These are phyloP conservation scores for Clepsis dumicolana DNA, from an alignment of 2,888 invertebrate genomes.

Conservation along the genomic window DNA sequence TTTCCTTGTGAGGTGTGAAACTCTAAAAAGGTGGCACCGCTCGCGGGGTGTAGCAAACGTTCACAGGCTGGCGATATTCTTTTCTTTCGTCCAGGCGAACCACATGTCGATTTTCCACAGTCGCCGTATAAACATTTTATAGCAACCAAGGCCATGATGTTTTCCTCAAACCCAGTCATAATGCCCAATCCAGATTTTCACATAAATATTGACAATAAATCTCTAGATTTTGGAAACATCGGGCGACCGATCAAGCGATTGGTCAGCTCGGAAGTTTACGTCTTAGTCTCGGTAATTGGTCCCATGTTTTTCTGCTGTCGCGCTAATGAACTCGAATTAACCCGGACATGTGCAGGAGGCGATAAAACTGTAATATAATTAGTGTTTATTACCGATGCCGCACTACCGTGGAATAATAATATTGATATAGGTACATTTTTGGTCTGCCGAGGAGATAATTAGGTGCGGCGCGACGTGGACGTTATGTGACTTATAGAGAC, in stretches of 20 bases:
- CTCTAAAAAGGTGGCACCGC: no score
- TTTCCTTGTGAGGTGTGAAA: no score
- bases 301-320: slow-evolving; percentile 43
- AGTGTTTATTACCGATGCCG: slow-evolving; percentile 7
- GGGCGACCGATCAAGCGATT: slow-evolving; percentile 43
- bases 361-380: slow-evolving; percentile 6
- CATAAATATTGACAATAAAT: slow-evolving; percentile 49
- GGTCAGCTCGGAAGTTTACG: slow-evolving; percentile 62
- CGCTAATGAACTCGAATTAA: slow-evolving; percentile 45
- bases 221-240: slow-evolving; percentile 49
- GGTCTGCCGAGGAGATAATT: not conserved
- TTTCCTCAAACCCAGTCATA: not conserved
- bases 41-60: no score
- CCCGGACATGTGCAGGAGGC: slow-evolving; percentile 26
- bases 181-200: slow-evolving; percentile 24
- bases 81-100: no score
- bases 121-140: not conserved
- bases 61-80: no score
- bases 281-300: slow-evolving; percentile 47
- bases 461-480: not conserved
- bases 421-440: not conserved
- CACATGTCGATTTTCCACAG: no score
- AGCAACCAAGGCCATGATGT: not conserved
- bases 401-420: not conserved
- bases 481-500: not conserved